Base-by-base conservation (phyloP, 2,888 invertebrate species). In the Leptura quadrifasciata region DNA sequence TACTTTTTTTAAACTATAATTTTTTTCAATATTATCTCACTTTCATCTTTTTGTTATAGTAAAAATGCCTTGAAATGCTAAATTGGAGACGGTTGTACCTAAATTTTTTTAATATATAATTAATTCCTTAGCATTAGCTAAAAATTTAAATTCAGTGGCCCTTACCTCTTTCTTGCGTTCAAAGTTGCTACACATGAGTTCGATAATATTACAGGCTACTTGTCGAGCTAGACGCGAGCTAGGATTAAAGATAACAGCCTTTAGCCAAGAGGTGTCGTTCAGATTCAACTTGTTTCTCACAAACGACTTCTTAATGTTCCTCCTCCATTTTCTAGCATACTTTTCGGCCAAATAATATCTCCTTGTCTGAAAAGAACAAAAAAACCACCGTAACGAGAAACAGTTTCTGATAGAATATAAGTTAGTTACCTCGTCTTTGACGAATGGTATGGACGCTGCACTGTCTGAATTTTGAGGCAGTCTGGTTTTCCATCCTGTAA, bases 231-330 rank as follows among this genome's bases (percentile, higher is more conserved):
- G 93, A 68, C 96, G 92, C 0, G 97, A 98, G 87, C 96, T 96
- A 0, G 96, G 94, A 90, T 97, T 97, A 89, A 98, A 98, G 84
- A 98, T 91, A 8, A 98, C 95, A n/a, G 95, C 95, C 81, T 96
- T 95, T 76, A 98, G 90, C 98, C 98, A 98, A 0, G 95, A 94
- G 55, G 94, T 93, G 82, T 94, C 93, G 60, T 93, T 92, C 20
- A 95, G 88, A 24, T 92, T 91, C 65, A 94, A 88, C 0, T 91
- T 91, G 0, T 92, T 91, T 83, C 92, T 91, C 18, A 76, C 76
- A 9, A 76, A 78, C 1, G 79, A 79, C n/a, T 78, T 81, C 61
- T 82, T 82, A 12, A 83, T 77, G 64, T 86, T 87, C 24, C 88
- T 86, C 55, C 91, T 90, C 96, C 96, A 96, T 15, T 93, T 91